Evolutionary conservation across 2,888 invertebrate genomes (phyloP).

Genomic region (Oscheius sp.): DNA sequence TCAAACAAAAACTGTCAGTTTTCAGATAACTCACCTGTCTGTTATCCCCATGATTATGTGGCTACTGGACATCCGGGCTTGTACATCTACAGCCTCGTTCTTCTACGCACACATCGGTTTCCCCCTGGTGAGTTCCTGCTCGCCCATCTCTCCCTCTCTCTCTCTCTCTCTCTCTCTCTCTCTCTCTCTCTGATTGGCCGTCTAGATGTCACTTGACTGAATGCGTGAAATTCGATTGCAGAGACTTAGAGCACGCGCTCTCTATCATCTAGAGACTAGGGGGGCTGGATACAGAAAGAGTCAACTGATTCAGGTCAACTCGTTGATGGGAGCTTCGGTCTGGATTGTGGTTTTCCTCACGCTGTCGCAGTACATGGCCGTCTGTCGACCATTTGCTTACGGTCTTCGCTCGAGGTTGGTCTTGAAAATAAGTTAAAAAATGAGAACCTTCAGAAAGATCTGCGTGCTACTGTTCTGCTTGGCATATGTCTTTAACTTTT

Average conservation of each 20-base stretch:
- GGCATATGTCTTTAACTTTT: conserved; percentile 70
- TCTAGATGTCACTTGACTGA: conserved; percentile 31
- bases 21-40: conserved; percentile 75
- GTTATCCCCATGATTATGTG: conserved; percentile 75
- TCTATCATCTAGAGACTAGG: too few species aligned
- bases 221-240: conserved; percentile 11
- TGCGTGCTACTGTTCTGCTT: conserved; percentile 61
- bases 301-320: conserved; percentile 72
- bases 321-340: conserved; percentile 77
- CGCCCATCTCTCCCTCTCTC: not conserved
- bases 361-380: conserved; percentile 76
- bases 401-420: conserved; percentile 45
- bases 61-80: conserved; percentile 70
- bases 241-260: too few species aligned
- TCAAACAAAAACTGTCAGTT: too few species aligned
- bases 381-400: conserved; percentile 73
- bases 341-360: conserved; percentile 77
- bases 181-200: conserved; percentile 18
- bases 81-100: conserved; percentile 72
- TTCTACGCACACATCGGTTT: conserved; percentile 76
- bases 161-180: conserved; percentile 13
- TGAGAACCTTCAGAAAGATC: conserved; percentile 42
- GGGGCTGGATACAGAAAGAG: conserved; percentile 9
- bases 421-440: not conserved
- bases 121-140: conserved; percentile 70